These are phyloP conservation scores for Eueides isabella DNA, from an alignment of 1,140 invertebrate genomes.

Conservation along the genomic window DNA sequence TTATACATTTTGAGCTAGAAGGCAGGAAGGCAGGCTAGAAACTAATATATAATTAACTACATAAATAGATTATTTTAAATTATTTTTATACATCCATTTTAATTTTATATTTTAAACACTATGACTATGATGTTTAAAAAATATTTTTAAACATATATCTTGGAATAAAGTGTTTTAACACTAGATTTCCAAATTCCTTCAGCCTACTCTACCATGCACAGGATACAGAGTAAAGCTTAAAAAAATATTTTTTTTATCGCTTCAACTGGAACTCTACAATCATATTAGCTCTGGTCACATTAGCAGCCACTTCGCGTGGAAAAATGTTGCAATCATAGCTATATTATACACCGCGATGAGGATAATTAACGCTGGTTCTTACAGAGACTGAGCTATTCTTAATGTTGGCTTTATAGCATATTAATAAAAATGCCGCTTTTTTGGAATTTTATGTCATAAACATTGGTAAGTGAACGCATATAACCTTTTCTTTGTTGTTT, in stretches of 20 bases:
- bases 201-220: too few species aligned
- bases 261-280: neutral
- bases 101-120: too few species aligned
- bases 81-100: too few species aligned
- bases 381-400: conserved; percentile 38
- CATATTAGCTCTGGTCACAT: conserved; percentile 59
- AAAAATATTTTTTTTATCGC: neutral
- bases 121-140: too few species aligned
- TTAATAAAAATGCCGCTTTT: conserved; percentile 14
- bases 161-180: too few species aligned
- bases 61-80: too few species aligned
- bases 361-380: conserved; percentile 44
- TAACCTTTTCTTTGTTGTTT: neutral
- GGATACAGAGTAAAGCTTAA: too few species aligned
- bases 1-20: too few species aligned
- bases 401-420: neutral
- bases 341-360: conserved; percentile 66
- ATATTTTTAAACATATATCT: too few species aligned
- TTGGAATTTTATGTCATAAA: conserved; percentile 1
- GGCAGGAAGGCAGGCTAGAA: too few species aligned
- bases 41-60: too few species aligned
- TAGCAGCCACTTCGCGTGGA: conserved; percentile 56
- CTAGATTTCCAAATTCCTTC: too few species aligned
- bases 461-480: neutral
- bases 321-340: conserved; percentile 63